Evolutionary conservation across 2,797 vertebrate species (phyloP).

Genomic region (Propithecus deckenii): DNA sequence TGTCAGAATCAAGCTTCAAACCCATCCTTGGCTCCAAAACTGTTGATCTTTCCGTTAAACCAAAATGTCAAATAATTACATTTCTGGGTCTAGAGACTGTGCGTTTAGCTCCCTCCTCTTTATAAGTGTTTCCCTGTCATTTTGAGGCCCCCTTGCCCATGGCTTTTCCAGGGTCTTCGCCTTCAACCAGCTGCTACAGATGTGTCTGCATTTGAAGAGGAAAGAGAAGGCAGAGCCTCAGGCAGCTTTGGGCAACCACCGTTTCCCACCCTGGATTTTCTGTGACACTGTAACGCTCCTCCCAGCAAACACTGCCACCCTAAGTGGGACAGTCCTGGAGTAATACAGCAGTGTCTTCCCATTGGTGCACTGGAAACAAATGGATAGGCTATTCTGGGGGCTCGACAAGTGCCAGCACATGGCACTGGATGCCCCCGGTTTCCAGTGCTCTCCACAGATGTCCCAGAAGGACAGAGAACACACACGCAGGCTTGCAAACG

Average conservation of each 20-base stretch:
- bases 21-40: neutral
- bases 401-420: fast-evolving
- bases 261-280: neutral
- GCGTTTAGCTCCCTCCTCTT: neutral
- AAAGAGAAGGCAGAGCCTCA: neutral
- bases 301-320: neutral
- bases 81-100: neutral
- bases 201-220: neutral
- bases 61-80: neutral
- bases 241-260: neutral
- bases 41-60: neutral
- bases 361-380: neutral
- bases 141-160: fast-evolving
- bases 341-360: neutral
- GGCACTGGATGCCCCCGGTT: neutral
- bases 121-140: neutral
- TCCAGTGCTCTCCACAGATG: neutral
- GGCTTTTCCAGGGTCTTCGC: neutral
- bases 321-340: too few species aligned
- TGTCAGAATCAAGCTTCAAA: neutral
- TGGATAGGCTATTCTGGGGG: fast-evolving
- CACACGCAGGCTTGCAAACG: fast-evolving
- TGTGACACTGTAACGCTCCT: fast-evolving
- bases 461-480: neutral
- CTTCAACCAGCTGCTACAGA: too few species aligned